phyloP scores from a whole-genome alignment of 2,113 vertebrate genomes.

The Gavia stellata region DNA sequence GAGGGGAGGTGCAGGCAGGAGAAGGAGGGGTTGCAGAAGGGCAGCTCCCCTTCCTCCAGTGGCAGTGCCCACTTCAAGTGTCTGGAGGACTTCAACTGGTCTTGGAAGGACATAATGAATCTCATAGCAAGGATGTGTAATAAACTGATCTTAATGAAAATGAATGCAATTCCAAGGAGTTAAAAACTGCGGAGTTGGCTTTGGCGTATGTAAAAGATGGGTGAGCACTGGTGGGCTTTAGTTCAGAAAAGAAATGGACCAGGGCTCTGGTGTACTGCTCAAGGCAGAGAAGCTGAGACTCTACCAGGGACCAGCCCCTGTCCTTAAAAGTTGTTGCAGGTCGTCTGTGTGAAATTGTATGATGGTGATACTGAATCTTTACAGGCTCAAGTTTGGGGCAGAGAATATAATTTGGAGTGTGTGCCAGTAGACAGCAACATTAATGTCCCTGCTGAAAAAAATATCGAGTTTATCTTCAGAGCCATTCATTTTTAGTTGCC shows the following conservation, averaged over 20 bases:
- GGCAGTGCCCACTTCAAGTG: neutral
- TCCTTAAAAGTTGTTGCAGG: neutral
- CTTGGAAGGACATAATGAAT: neutral
- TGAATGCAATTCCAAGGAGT: neutral
- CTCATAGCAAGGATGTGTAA: neutral
- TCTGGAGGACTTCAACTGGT: neutral
- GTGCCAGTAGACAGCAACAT: neutral
- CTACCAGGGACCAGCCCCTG: no score
- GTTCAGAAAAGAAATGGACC: neutral
- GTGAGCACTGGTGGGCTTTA: neutral
- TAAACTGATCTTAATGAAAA: neutral
- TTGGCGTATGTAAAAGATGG: neutral
- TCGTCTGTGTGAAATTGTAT: neutral
- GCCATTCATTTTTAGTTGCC: slow-evolving; percentile 25
- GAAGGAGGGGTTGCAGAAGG: neutral
- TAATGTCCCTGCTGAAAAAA: neutral
- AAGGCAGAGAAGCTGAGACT: neutral
- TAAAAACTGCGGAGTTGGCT: neutral
- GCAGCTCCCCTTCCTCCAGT: neutral
- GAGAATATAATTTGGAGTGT: neutral
- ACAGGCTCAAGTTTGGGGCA: neutral
- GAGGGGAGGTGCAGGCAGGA: neutral
- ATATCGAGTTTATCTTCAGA: neutral
- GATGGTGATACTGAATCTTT: neutral
- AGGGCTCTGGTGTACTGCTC: neutral